A percentile compares a stretch with the other conserved stretches of the same genome.
Conservation (phyloP, 2,113 vertebrate species). For the Melanostigma gelatinosum region DNA sequence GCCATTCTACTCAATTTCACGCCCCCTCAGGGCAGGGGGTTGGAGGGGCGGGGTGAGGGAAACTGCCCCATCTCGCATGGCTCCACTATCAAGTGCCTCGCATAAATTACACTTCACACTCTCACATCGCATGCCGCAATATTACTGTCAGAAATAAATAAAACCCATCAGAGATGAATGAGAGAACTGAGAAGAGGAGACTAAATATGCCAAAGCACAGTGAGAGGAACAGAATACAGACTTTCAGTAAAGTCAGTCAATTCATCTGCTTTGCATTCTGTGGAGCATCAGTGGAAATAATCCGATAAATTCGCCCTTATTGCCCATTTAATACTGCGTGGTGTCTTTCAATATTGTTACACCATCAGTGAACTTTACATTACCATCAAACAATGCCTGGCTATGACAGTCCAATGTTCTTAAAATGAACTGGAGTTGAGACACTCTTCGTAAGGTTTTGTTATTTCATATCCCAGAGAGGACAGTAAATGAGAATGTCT, state of each 20-base stretch:
- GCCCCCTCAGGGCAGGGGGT: slow-evolving; percentile 47
- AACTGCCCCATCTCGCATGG: slow-evolving; percentile 26
- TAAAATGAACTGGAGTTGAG: not conserved
- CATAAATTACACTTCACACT: slow-evolving; percentile 60
- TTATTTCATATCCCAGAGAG: not conserved
- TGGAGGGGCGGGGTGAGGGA: not conserved
- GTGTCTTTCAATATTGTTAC: not conserved
- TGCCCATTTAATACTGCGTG: not conserved
- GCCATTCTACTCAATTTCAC: slow-evolving; percentile 67
- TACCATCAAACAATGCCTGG: not conserved
- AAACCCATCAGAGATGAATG: slow-evolving; percentile 44
- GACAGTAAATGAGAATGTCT: not conserved
- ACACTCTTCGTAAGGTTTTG: not conserved
- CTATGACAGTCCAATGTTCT: not conserved
- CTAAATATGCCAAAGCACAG: slow-evolving; percentile 28
- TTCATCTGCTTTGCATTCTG: not conserved
- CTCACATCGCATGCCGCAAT: slow-evolving; percentile 33
- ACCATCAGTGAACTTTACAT: not conserved
- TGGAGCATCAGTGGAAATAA: slow-evolving; percentile 14
- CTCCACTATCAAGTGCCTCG: slow-evolving; percentile 40
- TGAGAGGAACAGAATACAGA: slow-evolving; percentile 8
- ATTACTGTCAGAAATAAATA: slow-evolving; percentile 28
- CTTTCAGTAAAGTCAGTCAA: slow-evolving; percentile 6
- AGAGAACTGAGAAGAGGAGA: slow-evolving; percentile 16
- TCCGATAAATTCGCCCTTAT: not conserved